A percentile compares a stretch with the other conserved stretches of the same genome.
phyloP scores from a whole-genome alignment of 2,888 invertebrate species.

The Keiferia lycopersicella region DNA sequence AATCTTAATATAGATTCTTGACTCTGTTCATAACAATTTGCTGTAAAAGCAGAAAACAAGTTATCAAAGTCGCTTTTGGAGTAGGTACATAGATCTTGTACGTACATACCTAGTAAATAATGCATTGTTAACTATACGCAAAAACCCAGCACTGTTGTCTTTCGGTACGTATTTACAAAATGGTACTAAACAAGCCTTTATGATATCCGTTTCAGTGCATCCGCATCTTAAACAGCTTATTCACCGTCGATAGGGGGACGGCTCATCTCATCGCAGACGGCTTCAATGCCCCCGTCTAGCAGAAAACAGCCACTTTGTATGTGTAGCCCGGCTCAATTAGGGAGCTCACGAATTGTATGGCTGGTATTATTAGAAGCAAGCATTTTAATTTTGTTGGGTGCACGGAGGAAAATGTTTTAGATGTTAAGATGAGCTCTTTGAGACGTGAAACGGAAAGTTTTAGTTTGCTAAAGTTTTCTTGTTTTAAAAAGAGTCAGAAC shows the following conservation, averaged over 20 bases:
- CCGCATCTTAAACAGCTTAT: conserved; percentile 21
- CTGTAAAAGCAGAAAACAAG: too few species aligned
- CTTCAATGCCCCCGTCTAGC: conserved; percentile 30
- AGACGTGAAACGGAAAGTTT: background rate
- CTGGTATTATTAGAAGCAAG: conserved; percentile 23
- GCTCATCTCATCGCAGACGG: conserved; percentile 30
- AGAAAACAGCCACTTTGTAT: conserved; percentile 28
- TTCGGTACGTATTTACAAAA: background rate
- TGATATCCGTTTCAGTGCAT: conserved; percentile 12
- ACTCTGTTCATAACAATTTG: too few species aligned
- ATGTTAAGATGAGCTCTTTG: background rate
- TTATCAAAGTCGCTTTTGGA: too few species aligned
- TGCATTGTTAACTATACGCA: too few species aligned
- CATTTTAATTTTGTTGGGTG: conserved; percentile 21
- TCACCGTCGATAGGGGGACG: conserved; percentile 29
- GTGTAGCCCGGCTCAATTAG: conserved; percentile 23
- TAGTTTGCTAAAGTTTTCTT: too few species aligned
- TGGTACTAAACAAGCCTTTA: background rate
- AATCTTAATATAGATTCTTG: too few species aligned
- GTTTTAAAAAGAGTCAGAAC: too few species aligned
- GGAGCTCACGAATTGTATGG: background rate
- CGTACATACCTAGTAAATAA: too few species aligned
- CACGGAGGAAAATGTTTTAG: background rate
- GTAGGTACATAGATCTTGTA: too few species aligned
- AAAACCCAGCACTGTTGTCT: too few species aligned